Evolutionary conservation across 2,888 invertebrate genomes (phyloP).

Genomic region (Parnassius apollo): DNA sequence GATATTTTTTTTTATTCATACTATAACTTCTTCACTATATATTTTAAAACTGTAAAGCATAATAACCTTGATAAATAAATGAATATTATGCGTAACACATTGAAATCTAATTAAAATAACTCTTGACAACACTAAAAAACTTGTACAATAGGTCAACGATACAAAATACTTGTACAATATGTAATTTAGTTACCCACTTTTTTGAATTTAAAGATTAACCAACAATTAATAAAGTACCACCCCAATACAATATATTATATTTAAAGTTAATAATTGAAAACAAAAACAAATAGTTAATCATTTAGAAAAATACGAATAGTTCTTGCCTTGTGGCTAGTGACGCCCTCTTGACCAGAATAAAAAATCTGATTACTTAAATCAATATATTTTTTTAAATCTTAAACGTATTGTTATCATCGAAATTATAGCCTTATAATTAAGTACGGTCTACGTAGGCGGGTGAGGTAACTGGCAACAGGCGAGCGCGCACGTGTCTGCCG

Average conservation of each 20-base stretch:
- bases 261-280: neutral
- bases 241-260: neutral
- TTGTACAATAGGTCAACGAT: no score
- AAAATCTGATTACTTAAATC: slow-evolving; percentile 10
- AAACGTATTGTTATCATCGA: slow-evolving; percentile 23
- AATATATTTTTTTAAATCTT: slow-evolving; percentile 7
- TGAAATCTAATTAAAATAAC: no score
- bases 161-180: no score
- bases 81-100: no score
- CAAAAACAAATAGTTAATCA: neutral
- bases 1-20: no score
- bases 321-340: slow-evolving; percentile 2
- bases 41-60: no score
- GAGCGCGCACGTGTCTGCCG: slow-evolving; percentile 36
- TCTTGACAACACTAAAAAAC: no score
- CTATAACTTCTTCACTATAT: no score
- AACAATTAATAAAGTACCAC: neutral
- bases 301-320: no score
- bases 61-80: no score
- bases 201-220: neutral
- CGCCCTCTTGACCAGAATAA: neutral
- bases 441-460: slow-evolving; percentile 25
- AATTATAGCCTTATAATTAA: slow-evolving; percentile 27
- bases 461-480: slow-evolving; percentile 8
- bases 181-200: neutral